Conservation (phyloP, 2,797 vertebrate species). For the Neopelma chrysocephalum region DNA sequence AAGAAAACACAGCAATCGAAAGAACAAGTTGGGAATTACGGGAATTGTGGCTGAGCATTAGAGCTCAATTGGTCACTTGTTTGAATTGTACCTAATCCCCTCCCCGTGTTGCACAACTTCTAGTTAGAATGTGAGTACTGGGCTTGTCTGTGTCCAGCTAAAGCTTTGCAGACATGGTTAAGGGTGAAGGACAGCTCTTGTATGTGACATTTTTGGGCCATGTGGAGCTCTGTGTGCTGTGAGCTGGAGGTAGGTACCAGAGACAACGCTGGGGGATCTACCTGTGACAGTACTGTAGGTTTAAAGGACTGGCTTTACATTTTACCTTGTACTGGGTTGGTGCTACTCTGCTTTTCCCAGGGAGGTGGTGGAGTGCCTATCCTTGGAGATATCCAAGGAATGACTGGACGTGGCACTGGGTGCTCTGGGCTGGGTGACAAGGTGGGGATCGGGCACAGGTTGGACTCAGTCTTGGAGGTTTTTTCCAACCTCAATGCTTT, state of each 20-base stretch:
- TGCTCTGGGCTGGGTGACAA: not conserved
- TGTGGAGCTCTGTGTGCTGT: not conserved
- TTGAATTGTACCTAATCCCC: not conserved
- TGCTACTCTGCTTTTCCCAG: not conserved
- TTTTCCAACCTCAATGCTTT: not conserved
- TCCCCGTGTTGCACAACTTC: not conserved
- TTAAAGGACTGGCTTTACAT: not conserved
- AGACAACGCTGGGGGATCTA: too few relatives aligned
- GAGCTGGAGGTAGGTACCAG: not conserved
- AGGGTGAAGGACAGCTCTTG: not conserved
- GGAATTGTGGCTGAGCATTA: not conserved
- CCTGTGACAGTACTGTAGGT: not conserved
- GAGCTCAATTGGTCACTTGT: not conserved
- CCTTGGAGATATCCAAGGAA: not conserved
- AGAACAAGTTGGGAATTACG: not conserved
- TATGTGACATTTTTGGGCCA: not conserved
- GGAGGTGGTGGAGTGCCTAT: not conserved
- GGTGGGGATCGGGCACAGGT: not conserved
- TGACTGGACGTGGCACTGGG: rapidly evolving
- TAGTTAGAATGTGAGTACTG: not conserved
- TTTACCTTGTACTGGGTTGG: not conserved
- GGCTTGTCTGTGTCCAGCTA: not conserved
- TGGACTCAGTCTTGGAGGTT: not conserved
- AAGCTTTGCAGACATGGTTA: not conserved
- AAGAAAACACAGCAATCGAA: not conserved